These are phyloP conservation scores for Lobophora halterata DNA, from an alignment of 2,888 invertebrate species.

Conservation along the genomic window DNA sequence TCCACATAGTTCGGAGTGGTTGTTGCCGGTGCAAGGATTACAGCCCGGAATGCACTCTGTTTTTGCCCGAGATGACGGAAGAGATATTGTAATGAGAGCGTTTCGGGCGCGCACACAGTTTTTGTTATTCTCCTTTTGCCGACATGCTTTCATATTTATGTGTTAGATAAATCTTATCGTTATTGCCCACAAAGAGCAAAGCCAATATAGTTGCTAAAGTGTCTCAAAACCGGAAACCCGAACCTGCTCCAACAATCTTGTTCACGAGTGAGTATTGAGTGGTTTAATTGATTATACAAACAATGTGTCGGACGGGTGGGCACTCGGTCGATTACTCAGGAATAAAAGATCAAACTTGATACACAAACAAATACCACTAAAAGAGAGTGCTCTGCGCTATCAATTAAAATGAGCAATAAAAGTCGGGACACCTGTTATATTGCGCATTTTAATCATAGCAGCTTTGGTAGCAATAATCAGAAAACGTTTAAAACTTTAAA, in stretches of 20 bases:
- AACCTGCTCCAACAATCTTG: slow-evolving; percentile 17
- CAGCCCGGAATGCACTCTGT: slow-evolving; percentile 57
- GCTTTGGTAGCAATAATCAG: slow-evolving; percentile 44
- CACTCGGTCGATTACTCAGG: slow-evolving; percentile 54
- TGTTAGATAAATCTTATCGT: slow-evolving; percentile 7
- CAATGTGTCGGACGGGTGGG: slow-evolving; percentile 45
- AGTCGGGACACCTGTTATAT: slow-evolving; percentile 42
- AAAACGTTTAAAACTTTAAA: slow-evolving; percentile 51
- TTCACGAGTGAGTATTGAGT: slow-evolving; percentile 35
- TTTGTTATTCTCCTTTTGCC: slow-evolving; percentile 30
- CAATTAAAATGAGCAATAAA: slow-evolving; percentile 47
- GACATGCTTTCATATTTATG: slow-evolving; percentile 19
- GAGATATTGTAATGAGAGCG: slow-evolving; percentile 56
- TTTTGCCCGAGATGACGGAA: slow-evolving; percentile 55
- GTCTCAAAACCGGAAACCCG: slow-evolving; percentile 24
- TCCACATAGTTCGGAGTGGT: slow-evolving; percentile 61
- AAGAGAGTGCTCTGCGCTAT: slow-evolving; percentile 54
- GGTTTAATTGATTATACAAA: slow-evolving; percentile 47
- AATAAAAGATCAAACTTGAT: slow-evolving; percentile 54
- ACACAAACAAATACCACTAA: slow-evolving; percentile 48
- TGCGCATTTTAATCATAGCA: slow-evolving; percentile 51
- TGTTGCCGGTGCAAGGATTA: slow-evolving; percentile 67
- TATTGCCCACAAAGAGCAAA: slow-evolving; percentile 10
- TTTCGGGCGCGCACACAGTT: slow-evolving; percentile 38
- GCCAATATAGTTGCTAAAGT: slow-evolving; percentile 16